Conservation (phyloP, 2,113 vertebrate genomes). For the Phylloscopus trochilus region DNA sequence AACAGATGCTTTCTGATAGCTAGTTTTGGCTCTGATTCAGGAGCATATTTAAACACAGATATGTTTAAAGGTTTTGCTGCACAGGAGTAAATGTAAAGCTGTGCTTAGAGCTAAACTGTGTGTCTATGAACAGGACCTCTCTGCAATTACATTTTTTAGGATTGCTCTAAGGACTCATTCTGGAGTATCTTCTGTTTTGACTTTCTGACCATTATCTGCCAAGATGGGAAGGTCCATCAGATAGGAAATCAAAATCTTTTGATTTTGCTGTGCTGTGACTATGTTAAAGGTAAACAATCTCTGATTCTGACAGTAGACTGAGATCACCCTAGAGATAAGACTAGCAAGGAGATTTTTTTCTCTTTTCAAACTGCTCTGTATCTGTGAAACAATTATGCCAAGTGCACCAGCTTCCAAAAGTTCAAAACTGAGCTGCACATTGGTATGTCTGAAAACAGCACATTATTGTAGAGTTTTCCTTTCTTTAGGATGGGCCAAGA, state of each 20-base stretch:
- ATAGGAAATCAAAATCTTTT: neutral
- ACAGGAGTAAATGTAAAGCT: neutral
- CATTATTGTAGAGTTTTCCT: neutral
- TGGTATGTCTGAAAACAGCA: fast-evolving
- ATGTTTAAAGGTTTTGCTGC: neutral
- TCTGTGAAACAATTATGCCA: neutral
- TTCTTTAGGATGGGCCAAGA: neutral
- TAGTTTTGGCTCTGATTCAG: slow-evolving; percentile 13
- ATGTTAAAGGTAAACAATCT: neutral
- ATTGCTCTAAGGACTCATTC: neutral
- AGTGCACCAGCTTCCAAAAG: neutral
- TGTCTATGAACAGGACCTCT: neutral
- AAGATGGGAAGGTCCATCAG: neutral
- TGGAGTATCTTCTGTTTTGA: neutral
- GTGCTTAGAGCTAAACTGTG: neutral
- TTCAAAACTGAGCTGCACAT: neutral
- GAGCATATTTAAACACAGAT: slow-evolving; percentile 4
- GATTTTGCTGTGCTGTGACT: neutral
- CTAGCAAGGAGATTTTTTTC: neutral
- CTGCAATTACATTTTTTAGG: neutral
- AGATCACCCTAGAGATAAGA: neutral
- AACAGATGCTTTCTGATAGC: slow-evolving; percentile 38
- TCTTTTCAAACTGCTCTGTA: neutral
- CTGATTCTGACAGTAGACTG: neutral
- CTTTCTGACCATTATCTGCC: neutral